Conservation (phyloP, 2,888 invertebrate species). For the Nebria brevicollis region DNA sequence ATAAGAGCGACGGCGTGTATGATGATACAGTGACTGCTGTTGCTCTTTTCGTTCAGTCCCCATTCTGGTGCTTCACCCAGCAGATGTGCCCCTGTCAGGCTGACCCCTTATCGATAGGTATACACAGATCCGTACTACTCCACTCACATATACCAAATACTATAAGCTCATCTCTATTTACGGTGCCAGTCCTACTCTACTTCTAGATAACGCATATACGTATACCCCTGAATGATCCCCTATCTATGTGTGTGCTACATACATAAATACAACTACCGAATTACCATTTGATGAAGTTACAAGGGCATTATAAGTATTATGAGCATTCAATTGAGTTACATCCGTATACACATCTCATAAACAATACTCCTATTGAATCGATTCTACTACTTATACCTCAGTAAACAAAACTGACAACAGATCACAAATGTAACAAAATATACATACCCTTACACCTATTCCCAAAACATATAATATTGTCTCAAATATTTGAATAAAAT, state of each 20-base stretch:
- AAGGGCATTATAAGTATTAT: constrained; percentile 47
- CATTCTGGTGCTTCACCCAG: background rate
- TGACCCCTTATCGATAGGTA: constrained; percentile 1
- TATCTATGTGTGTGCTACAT: background rate
- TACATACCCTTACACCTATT: no score
- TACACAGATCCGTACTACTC: background rate
- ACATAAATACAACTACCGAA: constrained; percentile 24
- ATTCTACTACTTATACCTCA: background rate
- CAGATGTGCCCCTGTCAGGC: background rate
- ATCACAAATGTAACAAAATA: constrained; percentile 16
- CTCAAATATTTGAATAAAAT: background rate
- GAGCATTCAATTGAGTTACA: constrained; percentile 45
- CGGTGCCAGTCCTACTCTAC: background rate
- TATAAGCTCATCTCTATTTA: background rate
- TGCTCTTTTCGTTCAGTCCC: constrained; percentile 8
- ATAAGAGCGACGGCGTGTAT: background rate
- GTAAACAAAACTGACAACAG: constrained; percentile 23
- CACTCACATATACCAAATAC: background rate
- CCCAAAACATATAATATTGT: no score
- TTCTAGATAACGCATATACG: background rate
- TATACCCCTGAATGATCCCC: background rate
- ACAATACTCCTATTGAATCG: background rate
- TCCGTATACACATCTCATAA: background rate
- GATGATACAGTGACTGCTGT: constrained; percentile 24
- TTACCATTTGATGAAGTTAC: constrained; percentile 47